Percentiles rank a stretch among this genome's conserved stretches.
phyloP scores from a whole-genome alignment of 2,888 invertebrate genomes.

The Apodemia mormo region DNA sequence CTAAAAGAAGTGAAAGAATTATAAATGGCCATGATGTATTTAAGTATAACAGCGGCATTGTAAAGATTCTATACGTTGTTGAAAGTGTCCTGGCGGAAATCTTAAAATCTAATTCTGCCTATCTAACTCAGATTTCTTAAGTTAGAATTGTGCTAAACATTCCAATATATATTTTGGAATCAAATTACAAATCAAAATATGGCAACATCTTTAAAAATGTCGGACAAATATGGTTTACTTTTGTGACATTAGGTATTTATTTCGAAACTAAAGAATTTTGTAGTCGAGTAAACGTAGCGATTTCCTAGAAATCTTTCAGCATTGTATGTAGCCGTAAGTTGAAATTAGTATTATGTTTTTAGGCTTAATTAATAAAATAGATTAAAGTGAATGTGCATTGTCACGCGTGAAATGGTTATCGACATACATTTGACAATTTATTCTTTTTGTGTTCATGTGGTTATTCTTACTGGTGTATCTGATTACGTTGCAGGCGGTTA shows the following conservation, averaged over 20 bases:
- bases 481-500: constrained; percentile 74
- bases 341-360: constrained; percentile 41
- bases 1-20: too few relatives aligned
- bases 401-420: constrained; percentile 80
- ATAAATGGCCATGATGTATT: too few relatives aligned
- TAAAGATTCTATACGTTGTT: too few relatives aligned
- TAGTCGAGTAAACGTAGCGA: constrained; percentile 26
- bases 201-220: constrained; percentile 70
- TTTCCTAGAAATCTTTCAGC: constrained; percentile 47
- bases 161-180: not conserved
- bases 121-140: too few relatives aligned
- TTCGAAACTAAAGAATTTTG: constrained; percentile 46
- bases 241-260: constrained; percentile 55
- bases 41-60: too few relatives aligned
- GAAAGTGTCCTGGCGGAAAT: too few relatives aligned
- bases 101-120: too few relatives aligned
- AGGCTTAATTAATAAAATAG: constrained; percentile 38
- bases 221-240: constrained; percentile 69
- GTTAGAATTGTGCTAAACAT: too few relatives aligned
- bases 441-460: constrained; percentile 75
- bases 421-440: constrained; percentile 79
- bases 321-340: constrained; percentile 72
- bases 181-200: constrained; percentile 42
- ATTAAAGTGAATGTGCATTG: constrained; percentile 70
- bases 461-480: constrained; percentile 79